Conservation (phyloP, 92 coral and sea anemone species). For the Epizoanthus ramosus region DNA sequence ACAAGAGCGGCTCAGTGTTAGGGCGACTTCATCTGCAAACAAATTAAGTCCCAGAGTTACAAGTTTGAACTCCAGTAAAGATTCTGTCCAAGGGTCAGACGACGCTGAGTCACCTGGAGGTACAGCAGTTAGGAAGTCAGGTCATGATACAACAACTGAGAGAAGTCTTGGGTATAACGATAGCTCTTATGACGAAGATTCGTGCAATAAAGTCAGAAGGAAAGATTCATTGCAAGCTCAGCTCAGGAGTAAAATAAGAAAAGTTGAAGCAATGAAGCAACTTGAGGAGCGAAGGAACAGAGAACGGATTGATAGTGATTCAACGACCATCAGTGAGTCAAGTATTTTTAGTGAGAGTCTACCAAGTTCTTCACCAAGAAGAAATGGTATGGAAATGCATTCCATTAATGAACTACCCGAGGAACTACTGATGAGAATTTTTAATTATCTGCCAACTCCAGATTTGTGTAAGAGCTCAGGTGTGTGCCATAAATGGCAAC, state of each 20-base stretch:
- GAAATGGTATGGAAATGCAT: conserved; percentile 32
- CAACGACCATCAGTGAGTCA: conserved; percentile 83
- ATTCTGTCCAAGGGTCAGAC: conserved; percentile 3
- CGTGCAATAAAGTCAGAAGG: conserved; percentile 60
- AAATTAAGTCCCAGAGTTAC: conserved; percentile 38
- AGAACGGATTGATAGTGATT: conserved; percentile 78
- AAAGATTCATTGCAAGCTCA: conserved; percentile 87
- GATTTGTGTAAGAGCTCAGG: conserved; percentile 90
- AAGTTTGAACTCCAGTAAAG: not conserved
- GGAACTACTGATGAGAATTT: conserved; percentile 75
- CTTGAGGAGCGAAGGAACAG: conserved; percentile 28
- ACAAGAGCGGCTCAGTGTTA: conserved; percentile 52
- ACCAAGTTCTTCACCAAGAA: conserved; percentile 44
- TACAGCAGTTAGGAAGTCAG: not conserved
- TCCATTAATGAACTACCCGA: conserved; percentile 82
- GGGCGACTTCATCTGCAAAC: conserved; percentile 27
- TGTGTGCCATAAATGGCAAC: conserved; percentile 90
- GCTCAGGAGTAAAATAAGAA: conserved; percentile 66
- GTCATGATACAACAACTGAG: conserved; percentile 16
- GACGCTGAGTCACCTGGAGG: conserved; percentile 6
- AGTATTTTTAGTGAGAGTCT: conserved; percentile 69
- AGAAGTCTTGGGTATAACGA: conserved; percentile 71
- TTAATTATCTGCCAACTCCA: conserved; percentile 75
- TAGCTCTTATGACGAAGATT: conserved; percentile 67
- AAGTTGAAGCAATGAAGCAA: conserved; percentile 54